A percentile compares a stretch with the other conserved stretches of the same genome.
These are phyloP conservation scores for Gastrophysa polygoni DNA, from an alignment of 2,888 invertebrate genomes.

Conservation along the genomic window DNA sequence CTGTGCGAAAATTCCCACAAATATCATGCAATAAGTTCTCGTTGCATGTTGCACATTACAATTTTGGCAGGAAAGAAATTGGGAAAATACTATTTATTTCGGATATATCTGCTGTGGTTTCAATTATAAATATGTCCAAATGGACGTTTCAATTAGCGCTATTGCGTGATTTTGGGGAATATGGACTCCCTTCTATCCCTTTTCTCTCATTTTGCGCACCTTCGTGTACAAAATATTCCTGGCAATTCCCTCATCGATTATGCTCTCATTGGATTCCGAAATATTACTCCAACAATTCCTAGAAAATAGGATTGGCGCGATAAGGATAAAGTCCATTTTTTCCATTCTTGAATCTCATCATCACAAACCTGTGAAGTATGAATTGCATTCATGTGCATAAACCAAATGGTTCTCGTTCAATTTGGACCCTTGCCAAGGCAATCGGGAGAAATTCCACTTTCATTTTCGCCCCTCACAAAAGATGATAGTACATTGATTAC, in stretches of 20 bases:
- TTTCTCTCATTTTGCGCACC: conserved; percentile 10
- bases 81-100: conserved; percentile 47
- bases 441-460: no score
- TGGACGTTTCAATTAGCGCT: conserved; percentile 54
- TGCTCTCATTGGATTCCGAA: no score
- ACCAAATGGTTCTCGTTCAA: no score
- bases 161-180: conserved; percentile 48
- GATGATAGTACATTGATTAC: no score
- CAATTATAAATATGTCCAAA: conserved; percentile 55
- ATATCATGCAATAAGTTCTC: conserved; percentile 31
- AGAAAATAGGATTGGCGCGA: no score
- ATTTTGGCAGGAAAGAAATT: conserved; percentile 42
- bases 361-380: no score
- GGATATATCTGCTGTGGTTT: conserved; percentile 49
- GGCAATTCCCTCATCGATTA: not conserved
- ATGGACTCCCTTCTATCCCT: conserved; percentile 16
- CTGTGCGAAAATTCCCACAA: not conserved
- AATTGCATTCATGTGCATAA: no score
- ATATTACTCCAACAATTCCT: no score
- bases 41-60: conserved; percentile 37
- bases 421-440: no score
- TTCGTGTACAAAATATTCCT: not conserved
- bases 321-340: no score
- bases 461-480: no score
- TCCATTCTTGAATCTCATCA: no score